Evolutionary conservation across 2,797 vertebrate species (phyloP), one percentile per base, ranked within the genome.

Genomic region (Zonotrichia albicollis): DNA sequence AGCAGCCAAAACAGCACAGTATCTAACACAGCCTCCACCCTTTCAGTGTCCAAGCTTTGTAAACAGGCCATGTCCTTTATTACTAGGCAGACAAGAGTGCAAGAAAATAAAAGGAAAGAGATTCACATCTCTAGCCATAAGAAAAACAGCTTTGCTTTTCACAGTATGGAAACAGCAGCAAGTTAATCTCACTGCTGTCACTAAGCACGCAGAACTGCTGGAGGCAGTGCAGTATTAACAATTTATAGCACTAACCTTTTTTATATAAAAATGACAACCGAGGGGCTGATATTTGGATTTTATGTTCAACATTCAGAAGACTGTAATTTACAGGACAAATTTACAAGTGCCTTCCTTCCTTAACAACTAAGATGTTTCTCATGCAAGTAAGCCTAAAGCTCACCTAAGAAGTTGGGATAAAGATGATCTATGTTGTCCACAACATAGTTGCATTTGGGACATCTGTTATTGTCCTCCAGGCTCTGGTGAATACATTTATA

Each of bases 401-500:
- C 97, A 99, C 99, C 99, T 96, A 99, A 98, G 96, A 99, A 99
- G 96, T 99, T 99, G 87, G 99, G 99, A 96, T 99, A 99, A 48
- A 99, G 99, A 98, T 99, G 99, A 96, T 99, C 99, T 96, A 99
- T 98, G 65, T 99, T 99, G 97, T 99, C 99, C 87, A 99, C 99
- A 71, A 99, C 98, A 94, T 99, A 99, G 98, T 99, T 99, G 97
- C 99, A 99, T 97, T 99, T 99, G 50, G 99, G 99, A 95, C 99
- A 99, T 94, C 99, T 98, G 97, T 99, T 99, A 96, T 99, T 99
- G 96, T 99, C 99, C 95, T 99, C 99, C 97, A 99, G 97, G 97
- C 99, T 99, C 97, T 99, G 99, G 79, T 99, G 99, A 97, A 99
- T 99, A 97, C 99, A 99, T 95, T 99, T 99, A 96, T 99, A 99